These are phyloP conservation scores for Sebastes jordani DNA, from an alignment of 2,797 vertebrate genomes.

Conservation along the genomic window DNA sequence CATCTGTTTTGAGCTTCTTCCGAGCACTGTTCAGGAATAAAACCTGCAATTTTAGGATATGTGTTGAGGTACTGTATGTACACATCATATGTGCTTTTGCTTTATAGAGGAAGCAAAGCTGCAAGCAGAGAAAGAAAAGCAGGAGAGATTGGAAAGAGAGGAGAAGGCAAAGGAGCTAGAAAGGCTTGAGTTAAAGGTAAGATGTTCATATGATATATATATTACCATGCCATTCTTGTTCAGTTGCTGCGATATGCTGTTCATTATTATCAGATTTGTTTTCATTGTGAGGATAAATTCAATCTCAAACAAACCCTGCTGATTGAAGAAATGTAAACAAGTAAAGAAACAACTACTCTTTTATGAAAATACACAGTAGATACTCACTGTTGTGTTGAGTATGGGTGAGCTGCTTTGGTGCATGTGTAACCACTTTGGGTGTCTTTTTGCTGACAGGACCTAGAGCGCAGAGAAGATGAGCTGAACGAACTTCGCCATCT, in stretches of 20 bases:
- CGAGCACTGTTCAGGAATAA: neutral
- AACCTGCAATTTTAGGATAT: neutral
- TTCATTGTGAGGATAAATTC: neutral
- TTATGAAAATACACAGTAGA: neutral
- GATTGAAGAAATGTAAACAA: neutral
- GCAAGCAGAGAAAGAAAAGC: conserved; percentile 81
- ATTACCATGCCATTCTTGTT: neutral
- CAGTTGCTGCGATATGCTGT: neutral
- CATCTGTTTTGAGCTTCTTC: neutral
- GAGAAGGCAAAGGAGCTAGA: conserved; percentile 74
- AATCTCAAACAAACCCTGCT: neutral
- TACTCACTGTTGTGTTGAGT: neutral
- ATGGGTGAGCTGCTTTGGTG: neutral
- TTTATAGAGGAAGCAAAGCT: conserved; percentile 83
- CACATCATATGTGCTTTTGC: neutral
- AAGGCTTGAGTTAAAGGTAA: conserved; percentile 86
- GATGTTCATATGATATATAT: neutral
- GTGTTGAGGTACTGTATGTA: fast-evolving
- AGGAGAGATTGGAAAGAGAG: conserved; percentile 81
- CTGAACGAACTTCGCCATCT: conserved; percentile 82
- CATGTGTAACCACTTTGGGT: neutral
- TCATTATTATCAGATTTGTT: neutral
- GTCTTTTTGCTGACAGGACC: conserved; percentile 74
- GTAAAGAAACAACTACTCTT: neutral
- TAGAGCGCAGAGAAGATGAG: conserved; percentile 81